These are phyloP conservation scores for Vireo griseus DNA, from an alignment of 2,797 vertebrate genomes.

Conservation along the genomic window DNA sequence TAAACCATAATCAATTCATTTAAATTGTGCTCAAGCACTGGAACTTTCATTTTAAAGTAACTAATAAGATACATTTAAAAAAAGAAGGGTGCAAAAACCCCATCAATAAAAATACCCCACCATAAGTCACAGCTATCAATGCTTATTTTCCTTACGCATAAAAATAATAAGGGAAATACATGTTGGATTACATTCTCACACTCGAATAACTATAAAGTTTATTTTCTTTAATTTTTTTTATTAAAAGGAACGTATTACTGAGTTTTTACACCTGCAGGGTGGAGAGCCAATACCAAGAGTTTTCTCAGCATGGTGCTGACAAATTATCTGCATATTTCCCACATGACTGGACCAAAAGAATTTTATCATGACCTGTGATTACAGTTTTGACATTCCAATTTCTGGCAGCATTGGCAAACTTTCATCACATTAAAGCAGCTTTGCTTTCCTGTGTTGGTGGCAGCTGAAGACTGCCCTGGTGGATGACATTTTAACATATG, in stretches of 20 bases:
- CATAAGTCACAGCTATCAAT: neutral
- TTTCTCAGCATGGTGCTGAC: neutral
- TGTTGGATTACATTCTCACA: neutral
- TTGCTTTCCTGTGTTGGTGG: neutral
- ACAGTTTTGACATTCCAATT: neutral
- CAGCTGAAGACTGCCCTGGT: neutral
- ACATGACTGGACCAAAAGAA: neutral
- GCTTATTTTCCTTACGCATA: neutral
- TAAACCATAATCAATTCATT: neutral
- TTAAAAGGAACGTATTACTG: neutral
- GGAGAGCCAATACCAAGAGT: neutral
- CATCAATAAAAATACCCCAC: fast-evolving
- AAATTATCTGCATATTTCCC: neutral
- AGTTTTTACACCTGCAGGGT: neutral
- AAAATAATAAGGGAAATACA: neutral
- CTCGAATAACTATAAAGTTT: neutral
- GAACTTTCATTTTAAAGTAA: neutral
- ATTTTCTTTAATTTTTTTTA: neutral
- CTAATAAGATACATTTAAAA: neutral
- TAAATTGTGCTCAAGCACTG: neutral
- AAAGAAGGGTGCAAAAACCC: fast-evolving
- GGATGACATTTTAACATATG: neutral
- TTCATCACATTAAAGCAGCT: neutral
- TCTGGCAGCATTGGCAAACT: neutral
- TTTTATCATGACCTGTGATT: neutral